These are phyloP conservation scores for Tetramorium simillimum DNA, from an alignment of 1,140 invertebrate genomes.

Conservation along the genomic window DNA sequence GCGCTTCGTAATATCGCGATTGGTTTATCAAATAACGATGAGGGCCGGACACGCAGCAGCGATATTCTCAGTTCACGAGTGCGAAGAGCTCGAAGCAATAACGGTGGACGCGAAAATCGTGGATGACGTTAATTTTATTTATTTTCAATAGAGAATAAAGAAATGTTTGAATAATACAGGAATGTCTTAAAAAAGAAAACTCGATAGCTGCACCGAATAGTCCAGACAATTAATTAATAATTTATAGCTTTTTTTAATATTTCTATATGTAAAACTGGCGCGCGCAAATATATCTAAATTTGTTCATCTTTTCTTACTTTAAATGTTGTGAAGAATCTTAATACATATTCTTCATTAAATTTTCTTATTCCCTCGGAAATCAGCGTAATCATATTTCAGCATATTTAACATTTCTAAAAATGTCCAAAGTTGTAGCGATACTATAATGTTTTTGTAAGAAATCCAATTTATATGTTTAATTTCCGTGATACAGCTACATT, in stretches of 20 bases:
- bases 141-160: not conserved
- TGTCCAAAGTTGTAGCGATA: not conserved
- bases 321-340: not conserved
- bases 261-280: not conserved
- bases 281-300: not conserved
- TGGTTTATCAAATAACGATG: slow-evolving; percentile 1
- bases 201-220: not conserved
- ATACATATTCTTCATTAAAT: not conserved
- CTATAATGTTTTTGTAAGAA: not conserved
- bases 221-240: not conserved
- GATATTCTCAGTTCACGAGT: not conserved
- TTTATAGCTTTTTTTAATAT: not conserved
- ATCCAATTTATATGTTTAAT: not conserved
- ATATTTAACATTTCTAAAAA: not conserved
- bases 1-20: slow-evolving; percentile 7
- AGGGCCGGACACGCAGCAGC: not conserved
- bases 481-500: not conserved
- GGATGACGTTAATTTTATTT: slow-evolving; percentile 1
- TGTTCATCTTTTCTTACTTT: not conserved
- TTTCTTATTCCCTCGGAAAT: not conserved
- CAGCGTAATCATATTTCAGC: not conserved
- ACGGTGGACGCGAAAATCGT: not conserved
- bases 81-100: not conserved
- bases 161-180: no score
- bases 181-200: not conserved